Conservation (phyloP, 2,797 vertebrate genomes). For the Hyperoplus immaculatus region DNA sequence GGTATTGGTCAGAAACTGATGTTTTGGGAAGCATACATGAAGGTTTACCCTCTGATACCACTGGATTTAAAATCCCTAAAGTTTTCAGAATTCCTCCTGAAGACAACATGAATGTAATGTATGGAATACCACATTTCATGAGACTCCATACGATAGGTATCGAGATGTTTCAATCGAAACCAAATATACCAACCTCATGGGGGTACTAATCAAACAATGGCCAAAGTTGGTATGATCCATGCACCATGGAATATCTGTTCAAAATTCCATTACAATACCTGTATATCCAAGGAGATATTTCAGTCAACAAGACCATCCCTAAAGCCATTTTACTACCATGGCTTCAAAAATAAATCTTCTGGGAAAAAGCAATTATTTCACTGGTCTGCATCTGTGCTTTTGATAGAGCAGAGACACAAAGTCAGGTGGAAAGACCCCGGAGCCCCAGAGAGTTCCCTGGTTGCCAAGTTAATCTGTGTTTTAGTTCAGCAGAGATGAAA, state of each 20-base stretch:
- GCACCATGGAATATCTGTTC: background rate
- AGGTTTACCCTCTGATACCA: too few species aligned
- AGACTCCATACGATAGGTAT: background rate
- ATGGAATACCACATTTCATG: background rate
- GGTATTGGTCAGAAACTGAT: too few species aligned
- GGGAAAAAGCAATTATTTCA: background rate
- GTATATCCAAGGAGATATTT: background rate
- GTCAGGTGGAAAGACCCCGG: background rate
- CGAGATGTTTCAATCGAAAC: background rate
- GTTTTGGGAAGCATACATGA: too few species aligned
- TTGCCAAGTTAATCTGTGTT: background rate
- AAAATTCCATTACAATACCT: background rate
- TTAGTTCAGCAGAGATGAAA: slow-evolving; percentile 20
- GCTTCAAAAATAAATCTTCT: background rate
- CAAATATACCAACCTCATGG: background rate
- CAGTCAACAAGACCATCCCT: background rate
- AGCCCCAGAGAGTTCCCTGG: background rate
- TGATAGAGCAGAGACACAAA: slow-evolving; percentile 4
- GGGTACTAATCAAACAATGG: background rate
- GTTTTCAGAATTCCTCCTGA: background rate
- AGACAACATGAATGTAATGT: background rate
- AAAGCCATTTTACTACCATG: background rate
- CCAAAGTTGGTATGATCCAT: background rate
- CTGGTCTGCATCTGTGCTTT: slow-evolving; percentile 13
- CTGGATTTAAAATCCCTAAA: too few species aligned